Conservation (phyloP, 2,888 invertebrate species). For the Sycophila texana region DNA sequence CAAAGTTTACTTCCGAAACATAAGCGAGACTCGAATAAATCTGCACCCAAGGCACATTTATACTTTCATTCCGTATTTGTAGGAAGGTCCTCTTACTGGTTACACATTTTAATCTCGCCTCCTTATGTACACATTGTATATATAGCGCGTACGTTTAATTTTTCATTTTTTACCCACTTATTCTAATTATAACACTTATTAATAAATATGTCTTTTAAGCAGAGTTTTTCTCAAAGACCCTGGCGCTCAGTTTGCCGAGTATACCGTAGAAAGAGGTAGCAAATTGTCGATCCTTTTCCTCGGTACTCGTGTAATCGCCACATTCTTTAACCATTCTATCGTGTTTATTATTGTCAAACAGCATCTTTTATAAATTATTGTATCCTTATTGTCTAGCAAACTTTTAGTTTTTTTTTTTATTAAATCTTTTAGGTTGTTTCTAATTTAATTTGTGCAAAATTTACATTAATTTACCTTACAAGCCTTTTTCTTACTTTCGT, state of each 20-base stretch:
- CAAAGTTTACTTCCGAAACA: slow-evolving; percentile 12
- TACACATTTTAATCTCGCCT: slow-evolving; percentile 49
- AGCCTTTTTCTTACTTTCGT: slow-evolving; percentile 44
- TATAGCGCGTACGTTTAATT: slow-evolving; percentile 33
- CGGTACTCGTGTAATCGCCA: slow-evolving; percentile 3
- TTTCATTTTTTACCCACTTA: slow-evolving; percentile 11
- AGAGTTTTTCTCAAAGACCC: slow-evolving; percentile 48
- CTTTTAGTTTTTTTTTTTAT: slow-evolving; percentile 56
- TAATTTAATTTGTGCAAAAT: slow-evolving; percentile 73
- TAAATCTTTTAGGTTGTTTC: slow-evolving; percentile 64
- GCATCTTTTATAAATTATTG: slow-evolving; percentile 67
- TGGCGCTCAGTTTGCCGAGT: slow-evolving; percentile 25
- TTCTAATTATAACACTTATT: slow-evolving; percentile 43
- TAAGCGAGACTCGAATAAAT: slow-evolving; percentile 55
- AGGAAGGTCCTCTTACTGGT: slow-evolving; percentile 66
- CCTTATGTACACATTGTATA: slow-evolving; percentile 46
- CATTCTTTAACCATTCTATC: slow-evolving; percentile 61
- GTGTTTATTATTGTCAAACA: slow-evolving; percentile 75
- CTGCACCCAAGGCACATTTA: slow-evolving; percentile 75
- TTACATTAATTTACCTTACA: slow-evolving; percentile 66
- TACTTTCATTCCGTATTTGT: slow-evolving; percentile 72
- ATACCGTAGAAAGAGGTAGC: slow-evolving; percentile 30
- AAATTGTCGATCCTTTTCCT: slow-evolving; percentile 11
- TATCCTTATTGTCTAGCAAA: slow-evolving; percentile 59
- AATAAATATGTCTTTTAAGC: slow-evolving; percentile 30